These are phyloP conservation scores for Eulimnadia texana DNA, from an alignment of 1,140 invertebrate genomes.

Conservation along the genomic window DNA sequence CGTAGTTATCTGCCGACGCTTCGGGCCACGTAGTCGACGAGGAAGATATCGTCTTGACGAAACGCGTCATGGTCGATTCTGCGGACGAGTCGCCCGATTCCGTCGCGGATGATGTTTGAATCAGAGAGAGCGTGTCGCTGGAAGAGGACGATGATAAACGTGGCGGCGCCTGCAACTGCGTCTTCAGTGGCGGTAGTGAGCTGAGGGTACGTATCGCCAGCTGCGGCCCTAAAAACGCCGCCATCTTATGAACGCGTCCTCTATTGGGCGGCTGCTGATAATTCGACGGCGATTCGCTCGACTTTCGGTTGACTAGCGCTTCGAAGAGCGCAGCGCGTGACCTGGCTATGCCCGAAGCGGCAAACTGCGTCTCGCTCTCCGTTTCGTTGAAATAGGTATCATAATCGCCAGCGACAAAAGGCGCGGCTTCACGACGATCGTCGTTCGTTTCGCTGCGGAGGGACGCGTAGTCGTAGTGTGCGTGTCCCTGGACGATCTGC, in stretches of 20 bases:
- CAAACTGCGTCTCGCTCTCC: neutral
- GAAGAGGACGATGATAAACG: neutral
- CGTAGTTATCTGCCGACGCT: neutral
- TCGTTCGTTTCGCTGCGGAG: neutral
- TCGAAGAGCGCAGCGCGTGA: constrained; percentile 10
- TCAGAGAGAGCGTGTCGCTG: neutral
- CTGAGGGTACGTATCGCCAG: constrained; percentile 4
- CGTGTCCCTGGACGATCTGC: neutral
- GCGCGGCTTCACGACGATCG: too few species aligned
- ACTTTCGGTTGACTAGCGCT: neutral
- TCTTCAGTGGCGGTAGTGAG: constrained; percentile 7
- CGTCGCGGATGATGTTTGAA: neutral
- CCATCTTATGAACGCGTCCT: neutral
- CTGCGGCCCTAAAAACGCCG: constrained; percentile 4
- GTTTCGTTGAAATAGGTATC: neutral
- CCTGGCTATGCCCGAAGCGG: neutral
- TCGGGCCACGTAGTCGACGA: neutral
- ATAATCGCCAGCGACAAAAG: neutral
- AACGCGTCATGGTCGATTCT: neutral
- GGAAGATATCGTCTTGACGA: neutral
- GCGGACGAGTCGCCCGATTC: neutral
- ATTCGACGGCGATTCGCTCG: neutral
- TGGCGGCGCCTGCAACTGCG: neutral
- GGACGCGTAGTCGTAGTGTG: neutral
- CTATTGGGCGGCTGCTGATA: neutral